Evolutionary conservation across 1,140 invertebrate genomes (phyloP).

Genomic region (Wasmannia auropunctata): DNA sequence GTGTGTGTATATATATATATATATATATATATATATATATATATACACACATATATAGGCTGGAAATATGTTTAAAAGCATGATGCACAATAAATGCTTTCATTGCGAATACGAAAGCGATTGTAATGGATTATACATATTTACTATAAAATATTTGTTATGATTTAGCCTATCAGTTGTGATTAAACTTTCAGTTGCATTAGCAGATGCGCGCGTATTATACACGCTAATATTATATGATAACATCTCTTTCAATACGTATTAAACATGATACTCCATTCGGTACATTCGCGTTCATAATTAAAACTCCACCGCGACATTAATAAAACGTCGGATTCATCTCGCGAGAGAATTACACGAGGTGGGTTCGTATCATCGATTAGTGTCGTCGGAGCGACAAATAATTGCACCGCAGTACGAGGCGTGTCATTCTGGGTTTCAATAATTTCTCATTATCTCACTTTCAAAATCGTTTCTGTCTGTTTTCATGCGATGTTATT

Average conservation of each 20-base stretch:
- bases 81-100: neutral
- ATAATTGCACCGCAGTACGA: slow-evolving; percentile 21
- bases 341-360: slow-evolving; percentile 27
- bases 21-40: too few relatives aligned
- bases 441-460: slow-evolving; percentile 33
- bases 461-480: slow-evolving; percentile 4
- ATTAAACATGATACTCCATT: slow-evolving; percentile 34
- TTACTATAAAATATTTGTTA: slow-evolving; percentile 36
- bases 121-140: slow-evolving; percentile 34
- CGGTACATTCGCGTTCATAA: slow-evolving; percentile 9
- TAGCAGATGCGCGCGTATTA: neutral
- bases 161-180: slow-evolving; percentile 9
- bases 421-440: neutral
- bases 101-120: neutral
- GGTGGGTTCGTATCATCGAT: slow-evolving; percentile 36
- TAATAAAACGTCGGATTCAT: slow-evolving; percentile 53
- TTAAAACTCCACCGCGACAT: slow-evolving; percentile 50
- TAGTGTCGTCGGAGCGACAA: slow-evolving; percentile 37
- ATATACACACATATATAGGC: too few relatives aligned
- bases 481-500: neutral
- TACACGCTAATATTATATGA: slow-evolving; percentile 21
- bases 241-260: slow-evolving; percentile 47
- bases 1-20: too few relatives aligned
- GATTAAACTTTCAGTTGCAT: slow-evolving; percentile 53
- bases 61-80: neutral